Percentiles rank a stretch among this genome's conserved stretches.
phyloP scores from a whole-genome alignment of 2,888 invertebrate genomes.

The Reticulitermes lucifugus region DNA sequence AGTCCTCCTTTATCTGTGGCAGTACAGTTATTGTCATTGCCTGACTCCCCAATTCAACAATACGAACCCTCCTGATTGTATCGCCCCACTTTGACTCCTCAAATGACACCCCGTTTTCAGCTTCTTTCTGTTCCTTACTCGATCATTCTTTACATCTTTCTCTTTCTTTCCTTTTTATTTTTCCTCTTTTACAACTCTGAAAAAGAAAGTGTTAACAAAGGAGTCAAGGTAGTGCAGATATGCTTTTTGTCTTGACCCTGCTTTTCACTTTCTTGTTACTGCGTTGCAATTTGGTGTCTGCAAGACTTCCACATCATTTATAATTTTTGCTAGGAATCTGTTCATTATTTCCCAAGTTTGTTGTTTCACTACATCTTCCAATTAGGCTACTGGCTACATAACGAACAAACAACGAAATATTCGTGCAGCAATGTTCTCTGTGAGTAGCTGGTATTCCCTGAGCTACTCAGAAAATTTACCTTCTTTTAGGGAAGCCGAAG shows the following conservation, averaged over 20 bases:
- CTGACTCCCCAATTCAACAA: constrained; percentile 47
- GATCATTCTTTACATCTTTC: constrained; percentile 22
- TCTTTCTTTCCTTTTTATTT: constrained; percentile 26
- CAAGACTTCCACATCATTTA: not conserved
- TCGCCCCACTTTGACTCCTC: constrained; percentile 49
- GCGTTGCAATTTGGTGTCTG: not conserved
- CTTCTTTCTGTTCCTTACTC: constrained; percentile 44
- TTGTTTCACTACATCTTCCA: too few relatives aligned
- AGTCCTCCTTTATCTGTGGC: constrained; percentile 48
- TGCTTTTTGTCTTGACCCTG: constrained; percentile 17
- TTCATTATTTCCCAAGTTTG: too few relatives aligned
- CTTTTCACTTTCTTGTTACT: not conserved
- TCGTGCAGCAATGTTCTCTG: too few relatives aligned
- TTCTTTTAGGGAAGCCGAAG: too few relatives aligned
- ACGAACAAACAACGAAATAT: too few relatives aligned
- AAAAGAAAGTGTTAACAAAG: constrained; percentile 48
- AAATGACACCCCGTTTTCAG: constrained; percentile 46
- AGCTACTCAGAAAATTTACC: too few relatives aligned
- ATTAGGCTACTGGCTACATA: too few relatives aligned
- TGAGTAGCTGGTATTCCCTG: too few relatives aligned
- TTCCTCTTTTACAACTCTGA: constrained; percentile 2
- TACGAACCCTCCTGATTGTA: constrained; percentile 41
- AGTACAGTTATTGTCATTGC: constrained; percentile 46
- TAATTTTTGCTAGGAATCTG: too few relatives aligned
- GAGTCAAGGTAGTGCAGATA: constrained; percentile 44